These are phyloP conservation scores for Rana temporaria DNA, from an alignment of 2,113 vertebrate genomes.

Conservation along the genomic window DNA sequence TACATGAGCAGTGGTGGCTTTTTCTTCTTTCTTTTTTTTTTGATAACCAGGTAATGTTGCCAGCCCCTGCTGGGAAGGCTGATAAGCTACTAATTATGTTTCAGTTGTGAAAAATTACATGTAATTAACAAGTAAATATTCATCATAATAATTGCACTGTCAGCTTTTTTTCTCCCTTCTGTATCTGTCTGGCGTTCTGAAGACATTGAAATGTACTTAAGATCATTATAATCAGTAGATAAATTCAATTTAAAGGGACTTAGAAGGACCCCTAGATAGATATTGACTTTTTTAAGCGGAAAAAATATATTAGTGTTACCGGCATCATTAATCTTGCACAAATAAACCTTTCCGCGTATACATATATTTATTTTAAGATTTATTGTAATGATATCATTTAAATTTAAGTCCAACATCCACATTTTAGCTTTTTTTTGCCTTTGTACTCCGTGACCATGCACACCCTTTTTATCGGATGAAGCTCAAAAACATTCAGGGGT, in stretches of 20 bases:
- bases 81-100: slow-evolving; percentile 62
- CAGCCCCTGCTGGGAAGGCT: slow-evolving; percentile 57
- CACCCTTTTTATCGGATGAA: no score
- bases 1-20: neutral
- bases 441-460: no score
- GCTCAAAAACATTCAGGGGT: no score
- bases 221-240: neutral
- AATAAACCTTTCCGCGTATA: no score
- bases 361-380: no score
- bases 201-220: neutral
- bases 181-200: slow-evolving; percentile 43
- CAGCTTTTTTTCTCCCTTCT: slow-evolving; percentile 54
- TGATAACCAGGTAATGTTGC: slow-evolving; percentile 45
- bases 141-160: slow-evolving; percentile 54
- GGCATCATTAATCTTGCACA: neutral
- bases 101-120: slow-evolving; percentile 61
- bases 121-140: slow-evolving; percentile 58
- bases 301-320: neutral
- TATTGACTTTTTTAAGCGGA: neutral
- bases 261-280: neutral
- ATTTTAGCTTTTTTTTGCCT: no score
- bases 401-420: no score
- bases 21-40: neutral
- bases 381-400: no score
- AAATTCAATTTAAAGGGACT: neutral